phyloP scores from a whole-genome alignment of 2,113 vertebrate species.

The Salvator merianae region DNA sequence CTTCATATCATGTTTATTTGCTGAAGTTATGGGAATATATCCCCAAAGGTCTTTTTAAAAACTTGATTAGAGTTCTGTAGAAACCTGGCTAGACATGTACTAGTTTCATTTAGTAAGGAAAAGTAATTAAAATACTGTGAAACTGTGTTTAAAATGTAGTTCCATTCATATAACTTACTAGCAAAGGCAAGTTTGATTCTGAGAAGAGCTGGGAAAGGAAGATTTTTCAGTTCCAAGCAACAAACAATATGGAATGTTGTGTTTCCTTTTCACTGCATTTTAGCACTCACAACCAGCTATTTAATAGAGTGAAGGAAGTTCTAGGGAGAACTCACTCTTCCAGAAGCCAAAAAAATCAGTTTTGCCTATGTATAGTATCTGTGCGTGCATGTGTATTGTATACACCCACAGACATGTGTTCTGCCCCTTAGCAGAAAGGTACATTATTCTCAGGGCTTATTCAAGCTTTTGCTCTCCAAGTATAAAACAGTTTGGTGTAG shows the following conservation, averaged over 20 bases:
- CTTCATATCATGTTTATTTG: constrained; percentile 19
- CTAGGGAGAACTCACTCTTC: not conserved
- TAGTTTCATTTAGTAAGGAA: constrained; percentile 4
- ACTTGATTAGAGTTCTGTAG: not conserved
- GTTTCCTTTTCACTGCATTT: not conserved
- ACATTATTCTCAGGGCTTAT: no score
- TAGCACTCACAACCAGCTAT: not conserved
- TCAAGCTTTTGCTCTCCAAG: not conserved
- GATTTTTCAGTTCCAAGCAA: not conserved
- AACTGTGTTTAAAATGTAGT: not conserved
- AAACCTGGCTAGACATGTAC: not conserved
- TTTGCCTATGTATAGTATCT: not conserved
- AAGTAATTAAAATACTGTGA: constrained; percentile 5
- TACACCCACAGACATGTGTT: no score
- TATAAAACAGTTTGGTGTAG: not conserved
- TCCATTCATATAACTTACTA: not conserved
- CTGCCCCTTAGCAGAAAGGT: no score
- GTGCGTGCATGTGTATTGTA: no score
- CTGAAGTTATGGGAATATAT: not conserved
- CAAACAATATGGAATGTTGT: not conserved
- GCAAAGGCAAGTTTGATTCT: not conserved
- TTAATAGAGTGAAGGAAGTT: not conserved
- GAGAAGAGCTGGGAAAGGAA: not conserved
- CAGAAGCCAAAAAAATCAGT: not conserved
- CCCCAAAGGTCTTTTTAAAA: not conserved